These are phyloP conservation scores for Fregata magnificens DNA, from an alignment of 2,113 vertebrate genomes.

Conservation along the genomic window DNA sequence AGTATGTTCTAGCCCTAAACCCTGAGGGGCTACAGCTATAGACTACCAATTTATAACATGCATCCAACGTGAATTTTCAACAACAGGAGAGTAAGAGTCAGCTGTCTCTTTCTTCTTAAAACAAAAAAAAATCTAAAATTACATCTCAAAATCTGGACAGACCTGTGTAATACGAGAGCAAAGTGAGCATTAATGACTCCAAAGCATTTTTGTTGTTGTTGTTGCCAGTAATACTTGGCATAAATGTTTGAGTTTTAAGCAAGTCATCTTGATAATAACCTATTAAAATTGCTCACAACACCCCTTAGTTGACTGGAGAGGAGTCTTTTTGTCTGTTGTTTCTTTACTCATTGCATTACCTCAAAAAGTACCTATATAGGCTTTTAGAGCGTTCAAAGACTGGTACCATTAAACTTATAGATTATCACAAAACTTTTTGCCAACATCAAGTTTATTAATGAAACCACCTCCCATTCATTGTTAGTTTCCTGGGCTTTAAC, in stretches of 20 bases:
- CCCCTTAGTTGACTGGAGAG: neutral
- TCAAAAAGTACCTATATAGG: neutral
- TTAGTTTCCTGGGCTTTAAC: neutral
- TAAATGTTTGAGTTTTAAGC: neutral
- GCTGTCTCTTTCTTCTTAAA: neutral
- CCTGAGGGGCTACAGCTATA: neutral
- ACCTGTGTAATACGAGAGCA: neutral
- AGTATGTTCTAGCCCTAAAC: neutral
- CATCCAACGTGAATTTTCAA: neutral
- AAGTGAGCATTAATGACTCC: neutral
- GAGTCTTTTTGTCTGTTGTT: neutral
- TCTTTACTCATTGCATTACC: neutral
- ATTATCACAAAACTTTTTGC: neutral
- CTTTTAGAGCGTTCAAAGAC: neutral
- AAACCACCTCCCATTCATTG: neutral
- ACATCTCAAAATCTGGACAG: neutral
- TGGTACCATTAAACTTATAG: neutral
- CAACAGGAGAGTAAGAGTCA: neutral
- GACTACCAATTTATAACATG: neutral
- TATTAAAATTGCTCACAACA: neutral
- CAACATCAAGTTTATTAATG: neutral
- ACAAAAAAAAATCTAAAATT: neutral
- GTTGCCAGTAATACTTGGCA: neutral
- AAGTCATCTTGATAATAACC: neutral
- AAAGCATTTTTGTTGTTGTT: neutral